Evolutionary conservation across 37 sponge, comb jelly and placozoan genomes (phyloP).

Genomic region (Dysidea cf. avara): DNA sequence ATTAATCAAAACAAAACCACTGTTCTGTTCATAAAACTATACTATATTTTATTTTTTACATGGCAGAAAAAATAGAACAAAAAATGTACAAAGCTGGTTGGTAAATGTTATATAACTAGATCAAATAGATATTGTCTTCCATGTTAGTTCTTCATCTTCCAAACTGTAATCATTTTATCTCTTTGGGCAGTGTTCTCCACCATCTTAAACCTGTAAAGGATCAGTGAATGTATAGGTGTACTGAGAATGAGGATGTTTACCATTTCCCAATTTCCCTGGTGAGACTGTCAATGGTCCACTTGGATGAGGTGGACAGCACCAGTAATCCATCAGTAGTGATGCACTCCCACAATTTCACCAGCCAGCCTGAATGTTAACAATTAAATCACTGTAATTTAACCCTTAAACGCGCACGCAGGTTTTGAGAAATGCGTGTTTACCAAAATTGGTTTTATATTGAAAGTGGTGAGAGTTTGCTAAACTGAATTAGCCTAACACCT

Average conservation of each 20-base stretch:
- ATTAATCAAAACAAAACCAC: too few relatives aligned
- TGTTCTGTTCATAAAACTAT: too few relatives aligned
- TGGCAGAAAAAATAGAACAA: too few relatives aligned
- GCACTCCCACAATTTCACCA: constrained; percentile 74
- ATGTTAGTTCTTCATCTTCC: constrained; percentile 57
- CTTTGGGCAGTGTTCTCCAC: background rate
- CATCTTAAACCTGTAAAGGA: constrained; percentile 30
- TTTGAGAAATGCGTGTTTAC: too few relatives aligned
- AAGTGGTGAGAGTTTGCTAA: too few relatives aligned
- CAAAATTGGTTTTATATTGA: too few relatives aligned
- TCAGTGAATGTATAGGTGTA: background rate
- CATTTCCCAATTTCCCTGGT: constrained; percentile 48
- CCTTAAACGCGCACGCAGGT: too few relatives aligned
- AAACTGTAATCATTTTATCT: constrained; percentile 20
- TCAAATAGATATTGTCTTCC: too few relatives aligned
- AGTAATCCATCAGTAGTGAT: constrained; percentile 34
- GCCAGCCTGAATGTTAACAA: constrained; percentile 40
- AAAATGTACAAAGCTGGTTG: too few relatives aligned
- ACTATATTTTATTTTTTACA: too few relatives aligned
- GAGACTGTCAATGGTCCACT: constrained; percentile 36
- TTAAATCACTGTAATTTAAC: background rate
- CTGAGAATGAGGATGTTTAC: constrained; percentile 7
- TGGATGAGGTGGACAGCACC: constrained; percentile 36
- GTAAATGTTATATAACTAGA: too few relatives aligned
- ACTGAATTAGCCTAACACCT: too few relatives aligned